These are phyloP conservation scores for Labeo catla DNA, from an alignment of 2,113 vertebrate genomes.

Conservation along the genomic window DNA sequence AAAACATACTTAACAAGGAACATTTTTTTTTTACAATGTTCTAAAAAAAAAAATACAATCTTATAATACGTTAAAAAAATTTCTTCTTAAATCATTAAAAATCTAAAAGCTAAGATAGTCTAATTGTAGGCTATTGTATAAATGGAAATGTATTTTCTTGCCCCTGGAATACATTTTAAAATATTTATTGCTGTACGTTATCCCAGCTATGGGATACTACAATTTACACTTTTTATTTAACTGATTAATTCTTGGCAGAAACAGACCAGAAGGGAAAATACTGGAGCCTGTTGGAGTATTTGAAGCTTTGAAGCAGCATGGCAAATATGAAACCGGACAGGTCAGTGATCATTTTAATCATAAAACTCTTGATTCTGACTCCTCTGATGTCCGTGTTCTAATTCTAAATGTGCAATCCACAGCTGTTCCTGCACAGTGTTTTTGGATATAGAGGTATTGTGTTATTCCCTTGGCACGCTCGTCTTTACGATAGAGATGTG, in stretches of 20 bases:
- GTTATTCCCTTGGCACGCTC: slow-evolving; percentile 97
- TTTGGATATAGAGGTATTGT: slow-evolving; percentile 97
- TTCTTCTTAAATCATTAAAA: no score
- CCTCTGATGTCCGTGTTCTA: background rate
- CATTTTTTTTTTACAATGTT: no score
- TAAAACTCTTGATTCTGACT: background rate
- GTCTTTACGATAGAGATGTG: slow-evolving; percentile 93
- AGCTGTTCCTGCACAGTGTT: slow-evolving; percentile 97
- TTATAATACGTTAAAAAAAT: no score
- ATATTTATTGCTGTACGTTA: background rate
- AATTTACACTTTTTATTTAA: background rate
- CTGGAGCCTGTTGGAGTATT: slow-evolving; percentile 93
- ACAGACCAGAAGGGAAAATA: slow-evolving; percentile 92
- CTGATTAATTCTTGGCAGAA: slow-evolving; percentile 77
- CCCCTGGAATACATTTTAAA: background rate
- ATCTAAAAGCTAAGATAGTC: no score
- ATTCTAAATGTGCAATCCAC: slow-evolving; percentile 41
- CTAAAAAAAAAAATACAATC: no score
- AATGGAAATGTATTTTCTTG: background rate
- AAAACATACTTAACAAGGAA: no score
- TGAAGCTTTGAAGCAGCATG: slow-evolving; percentile 91
- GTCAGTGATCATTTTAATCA: slow-evolving; percentile 68
- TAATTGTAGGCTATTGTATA: background rate
- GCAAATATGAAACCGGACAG: slow-evolving; percentile 96
- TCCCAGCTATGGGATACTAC: background rate